Evolutionary conservation across 2,888 invertebrate genomes (phyloP).

Genomic region (Andrena bucephala): DNA sequence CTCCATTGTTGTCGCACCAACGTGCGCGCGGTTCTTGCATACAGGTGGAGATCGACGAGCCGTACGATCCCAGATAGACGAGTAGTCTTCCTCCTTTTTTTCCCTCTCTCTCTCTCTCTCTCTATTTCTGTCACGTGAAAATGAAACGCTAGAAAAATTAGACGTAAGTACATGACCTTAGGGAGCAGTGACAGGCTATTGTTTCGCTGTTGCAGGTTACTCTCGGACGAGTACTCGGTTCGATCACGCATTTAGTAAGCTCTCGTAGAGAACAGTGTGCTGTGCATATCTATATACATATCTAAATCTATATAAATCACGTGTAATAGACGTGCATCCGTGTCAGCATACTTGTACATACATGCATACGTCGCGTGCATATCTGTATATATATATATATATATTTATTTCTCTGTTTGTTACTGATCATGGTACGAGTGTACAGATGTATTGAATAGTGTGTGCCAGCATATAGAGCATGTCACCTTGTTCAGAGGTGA

Average conservation of each 20-base stretch:
- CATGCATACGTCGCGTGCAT: conserved; percentile 60
- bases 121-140: neutral
- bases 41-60: neutral
- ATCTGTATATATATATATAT: conserved; percentile 54
- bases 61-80: neutral
- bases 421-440: conserved; percentile 65
- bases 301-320: conserved; percentile 61
- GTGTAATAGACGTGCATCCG: conserved; percentile 66
- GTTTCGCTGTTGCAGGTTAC: conserved; percentile 85
- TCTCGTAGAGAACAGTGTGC: conserved; percentile 82
- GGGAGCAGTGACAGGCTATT: conserved; percentile 83
- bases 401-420: conserved; percentile 41
- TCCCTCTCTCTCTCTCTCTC: neutral
- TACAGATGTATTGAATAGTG: conserved; percentile 69
- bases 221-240: conserved; percentile 85
- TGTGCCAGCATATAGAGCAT: conserved; percentile 79
- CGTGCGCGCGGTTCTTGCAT: neutral
- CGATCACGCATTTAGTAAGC: conserved; percentile 85
- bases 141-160: conserved; percentile 44
- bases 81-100: no score
- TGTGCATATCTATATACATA: conserved; percentile 75
- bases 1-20: neutral
- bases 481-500: conserved; percentile 72
- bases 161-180: conserved; percentile 72
- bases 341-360: conserved; percentile 70